Conservation (phyloP, 2,888 invertebrate species). For the Agrochola lychnidis region DNA sequence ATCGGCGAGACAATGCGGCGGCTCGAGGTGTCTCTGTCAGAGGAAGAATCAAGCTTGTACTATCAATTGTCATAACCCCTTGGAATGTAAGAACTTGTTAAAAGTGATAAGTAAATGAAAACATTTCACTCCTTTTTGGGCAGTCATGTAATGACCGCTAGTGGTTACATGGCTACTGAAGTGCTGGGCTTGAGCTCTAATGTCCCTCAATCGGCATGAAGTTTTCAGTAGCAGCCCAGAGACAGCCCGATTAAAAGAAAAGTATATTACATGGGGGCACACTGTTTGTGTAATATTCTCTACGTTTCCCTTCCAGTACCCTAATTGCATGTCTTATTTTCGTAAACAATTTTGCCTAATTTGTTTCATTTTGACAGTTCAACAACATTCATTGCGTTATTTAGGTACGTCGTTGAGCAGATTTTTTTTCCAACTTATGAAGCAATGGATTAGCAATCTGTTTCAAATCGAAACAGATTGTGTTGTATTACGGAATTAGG, state of each 20-base stretch:
- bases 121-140: too few relatives aligned
- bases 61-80: slow-evolving; percentile 11
- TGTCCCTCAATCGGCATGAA: too few relatives aligned
- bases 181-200: background rate
- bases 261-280: background rate
- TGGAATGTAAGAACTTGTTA: slow-evolving; percentile 12
- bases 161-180: background rate
- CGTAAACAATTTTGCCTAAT: too few relatives aligned
- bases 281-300: background rate
- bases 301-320: background rate
- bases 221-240: background rate
- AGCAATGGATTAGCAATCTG: too few relatives aligned
- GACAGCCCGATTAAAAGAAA: background rate
- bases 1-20: background rate
- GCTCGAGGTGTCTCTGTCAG: background rate
- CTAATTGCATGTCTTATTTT: too few relatives aligned
- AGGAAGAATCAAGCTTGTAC: slow-evolving; percentile 11
- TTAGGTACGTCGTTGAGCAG: too few relatives aligned
- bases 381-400: too few relatives aligned
- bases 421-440: too few relatives aligned
- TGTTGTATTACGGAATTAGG: too few relatives aligned
- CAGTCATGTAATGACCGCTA: too few relatives aligned
- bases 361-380: too few relatives aligned
- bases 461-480: too few relatives aligned
- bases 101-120: background rate